Conservation (phyloP, 2,113 vertebrate species). For the cat (Felis catus) region F.catus_Fca126_mat1.0 CM031424.1:38699501-38700000, state of each 20-base stretch:
- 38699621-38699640: neutral
- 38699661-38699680: neutral
- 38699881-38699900: neutral
- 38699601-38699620: neutral
- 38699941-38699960: no score
- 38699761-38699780: neutral
- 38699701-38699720: neutral
- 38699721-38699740: neutral
- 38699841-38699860: neutral
- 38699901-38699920: conserved; percentile 16
- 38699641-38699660: neutral
- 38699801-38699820: neutral
- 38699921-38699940: neutral
- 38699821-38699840: neutral
- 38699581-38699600: neutral
- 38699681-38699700: neutral
- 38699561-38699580: neutral
- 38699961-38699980: no score
- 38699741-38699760: no score
- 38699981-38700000: no score
- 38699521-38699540: neutral
- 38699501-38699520: neutral
- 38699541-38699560: neutral
- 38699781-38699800: neutral
- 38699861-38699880: neutral